These are phyloP conservation scores for Channa argus DNA, from an alignment of 2,113 vertebrate species.

Conservation along the genomic window DNA sequence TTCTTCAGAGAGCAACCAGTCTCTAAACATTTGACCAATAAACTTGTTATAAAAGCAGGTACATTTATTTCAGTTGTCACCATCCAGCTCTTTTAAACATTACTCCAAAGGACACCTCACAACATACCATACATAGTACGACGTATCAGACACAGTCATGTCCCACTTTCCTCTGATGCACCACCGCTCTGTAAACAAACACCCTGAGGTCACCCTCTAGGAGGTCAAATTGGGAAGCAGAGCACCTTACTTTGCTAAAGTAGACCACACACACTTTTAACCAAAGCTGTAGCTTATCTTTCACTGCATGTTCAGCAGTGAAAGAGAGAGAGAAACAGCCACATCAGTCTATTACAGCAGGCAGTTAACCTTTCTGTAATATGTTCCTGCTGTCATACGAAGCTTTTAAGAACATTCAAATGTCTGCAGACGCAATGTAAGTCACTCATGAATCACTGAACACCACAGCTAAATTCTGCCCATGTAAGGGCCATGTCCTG, in stretches of 20 bases:
- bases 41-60: neutral
- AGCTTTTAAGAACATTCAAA: slow-evolving; percentile 47
- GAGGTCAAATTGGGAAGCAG: slow-evolving; percentile 68
- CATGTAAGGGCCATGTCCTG: slow-evolving; percentile 51
- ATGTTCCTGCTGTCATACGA: slow-evolving; percentile 38
- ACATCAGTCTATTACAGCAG: slow-evolving; percentile 5
- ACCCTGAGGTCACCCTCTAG: slow-evolving; percentile 75
- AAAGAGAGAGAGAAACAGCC: slow-evolving; percentile 15
- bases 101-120: slow-evolving; percentile 31
- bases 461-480: slow-evolving; percentile 53
- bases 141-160: slow-evolving; percentile 38
- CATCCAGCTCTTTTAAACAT: slow-evolving; percentile 14
- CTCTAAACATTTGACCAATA: neutral
- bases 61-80: slow-evolving; percentile 1
- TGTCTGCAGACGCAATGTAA: slow-evolving; percentile 54
- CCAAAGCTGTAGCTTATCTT: slow-evolving; percentile 43
- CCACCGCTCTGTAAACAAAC: slow-evolving; percentile 71
- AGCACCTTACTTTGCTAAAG: slow-evolving; percentile 53
- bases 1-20: neutral
- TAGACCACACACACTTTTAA: slow-evolving; percentile 39
- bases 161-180: slow-evolving; percentile 69
- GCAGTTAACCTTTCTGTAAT: slow-evolving; percentile 31
- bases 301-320: slow-evolving; percentile 8
- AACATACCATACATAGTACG: slow-evolving; percentile 45
- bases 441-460: slow-evolving; percentile 66